phyloP scores from a whole-genome alignment of 2,113 vertebrate species.

The Orycteropus afer region DNA sequence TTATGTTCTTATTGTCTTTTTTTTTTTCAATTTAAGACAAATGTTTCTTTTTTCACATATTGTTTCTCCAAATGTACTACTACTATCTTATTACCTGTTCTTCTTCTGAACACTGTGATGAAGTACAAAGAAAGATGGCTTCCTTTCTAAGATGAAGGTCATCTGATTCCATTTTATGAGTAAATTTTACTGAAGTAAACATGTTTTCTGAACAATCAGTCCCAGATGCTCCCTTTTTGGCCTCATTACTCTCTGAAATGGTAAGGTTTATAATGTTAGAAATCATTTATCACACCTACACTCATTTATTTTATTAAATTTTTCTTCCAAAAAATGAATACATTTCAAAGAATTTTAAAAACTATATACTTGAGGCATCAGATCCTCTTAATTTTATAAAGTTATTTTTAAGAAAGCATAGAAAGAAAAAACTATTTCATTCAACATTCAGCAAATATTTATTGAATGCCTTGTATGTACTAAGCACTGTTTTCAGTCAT shows the following conservation, averaged over 20 bases:
- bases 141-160: constrained; percentile 46
- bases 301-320: constrained; percentile 9
- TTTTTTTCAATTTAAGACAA: neutral
- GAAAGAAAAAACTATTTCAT: constrained; percentile 25
- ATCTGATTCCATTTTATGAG: constrained; percentile 53
- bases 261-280: constrained; percentile 62
- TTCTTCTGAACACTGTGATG: constrained; percentile 53
- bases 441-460: constrained; percentile 34
- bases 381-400: neutral
- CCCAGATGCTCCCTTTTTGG: constrained; percentile 57
- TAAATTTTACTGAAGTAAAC: constrained; percentile 44
- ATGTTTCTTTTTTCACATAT: neutral
- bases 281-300: neutral
- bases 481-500: neutral
- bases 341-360: constrained; percentile 27
- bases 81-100: constrained; percentile 70
- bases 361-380: neutral
- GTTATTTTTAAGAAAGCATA: constrained; percentile 15
- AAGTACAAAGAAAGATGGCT: neutral
- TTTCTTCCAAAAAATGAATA: neutral
- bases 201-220: constrained; percentile 36
- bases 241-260: constrained; percentile 78
- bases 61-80: neutral
- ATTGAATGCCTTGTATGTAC: neutral
- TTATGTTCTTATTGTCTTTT: neutral